Evolutionary conservation across 2,888 invertebrate genomes (phyloP).

Genomic region (Auanema sp.): DNA sequence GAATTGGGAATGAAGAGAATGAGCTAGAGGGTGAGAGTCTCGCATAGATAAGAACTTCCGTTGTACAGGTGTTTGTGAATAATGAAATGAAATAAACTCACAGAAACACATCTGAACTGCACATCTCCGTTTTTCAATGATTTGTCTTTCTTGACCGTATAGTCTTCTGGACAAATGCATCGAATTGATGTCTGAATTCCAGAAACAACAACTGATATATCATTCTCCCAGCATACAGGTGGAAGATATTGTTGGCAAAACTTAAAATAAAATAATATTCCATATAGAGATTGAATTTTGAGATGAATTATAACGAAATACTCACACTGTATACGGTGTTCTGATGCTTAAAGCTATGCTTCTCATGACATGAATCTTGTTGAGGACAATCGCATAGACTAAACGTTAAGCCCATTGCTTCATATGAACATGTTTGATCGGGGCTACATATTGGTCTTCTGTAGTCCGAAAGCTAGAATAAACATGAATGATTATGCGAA

Average conservation of each 20-base stretch:
- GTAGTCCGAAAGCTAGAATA: neutral
- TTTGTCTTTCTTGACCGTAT: no score
- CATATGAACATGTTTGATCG: neutral
- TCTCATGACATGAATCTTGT: neutral
- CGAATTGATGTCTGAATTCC: neutral
- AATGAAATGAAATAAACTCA: no score
- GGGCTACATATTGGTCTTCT: neutral
- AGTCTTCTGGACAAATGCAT: slow-evolving; percentile 2
- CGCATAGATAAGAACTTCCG: no score
- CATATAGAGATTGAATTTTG: no score
- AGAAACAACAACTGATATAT: neutral
- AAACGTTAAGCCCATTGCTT: neutral
- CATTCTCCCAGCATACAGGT: neutral
- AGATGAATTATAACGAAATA: neutral
- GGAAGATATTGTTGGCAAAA: neutral
- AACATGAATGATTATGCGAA: no score
- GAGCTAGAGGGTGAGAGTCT: no score
- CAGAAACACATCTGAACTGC: no score
- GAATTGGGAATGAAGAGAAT: no score
- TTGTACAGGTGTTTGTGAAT: no score
- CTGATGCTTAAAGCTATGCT: neutral
- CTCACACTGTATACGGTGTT: slow-evolving; percentile 6
- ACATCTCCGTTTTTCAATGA: no score
- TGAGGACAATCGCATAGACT: neutral
- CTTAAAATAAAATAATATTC: neutral